Conservation (phyloP, 2,888 invertebrate species). For the Piscicola geometra region DNA sequence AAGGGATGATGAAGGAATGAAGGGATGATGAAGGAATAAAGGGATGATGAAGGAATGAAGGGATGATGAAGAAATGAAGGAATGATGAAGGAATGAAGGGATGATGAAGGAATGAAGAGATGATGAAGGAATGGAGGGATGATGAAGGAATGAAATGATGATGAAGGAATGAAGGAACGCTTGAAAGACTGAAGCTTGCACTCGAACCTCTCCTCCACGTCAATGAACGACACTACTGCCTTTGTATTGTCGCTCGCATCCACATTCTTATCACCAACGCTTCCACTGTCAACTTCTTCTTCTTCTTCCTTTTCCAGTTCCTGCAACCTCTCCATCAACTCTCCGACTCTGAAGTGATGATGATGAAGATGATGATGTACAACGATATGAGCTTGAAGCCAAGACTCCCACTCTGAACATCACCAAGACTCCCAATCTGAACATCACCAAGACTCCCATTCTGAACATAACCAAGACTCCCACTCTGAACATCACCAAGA, state of each 20-base stretch:
- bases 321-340: constrained; percentile 38
- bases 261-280: neutral
- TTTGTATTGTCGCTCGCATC: neutral
- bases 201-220: neutral
- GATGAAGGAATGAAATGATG: constrained; percentile 1
- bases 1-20: neutral
- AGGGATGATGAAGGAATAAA: neutral
- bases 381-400: neutral
- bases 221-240: no score
- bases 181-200: neutral
- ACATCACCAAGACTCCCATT: no score
- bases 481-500: no score
- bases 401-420: neutral
- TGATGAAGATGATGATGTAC: neutral
- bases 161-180: neutral
- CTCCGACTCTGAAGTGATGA: constrained; percentile 37
- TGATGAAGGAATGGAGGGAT: neutral
- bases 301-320: constrained; percentile 10
- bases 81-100: constrained; percentile 3
- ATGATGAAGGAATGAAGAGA: neutral
- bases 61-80: neutral
- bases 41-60: neutral
- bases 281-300: neutral
- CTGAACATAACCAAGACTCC: no score
- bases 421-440: no score